Conservation (phyloP, 2,888 invertebrate species). For the Stictocephala bisonia region DNA sequence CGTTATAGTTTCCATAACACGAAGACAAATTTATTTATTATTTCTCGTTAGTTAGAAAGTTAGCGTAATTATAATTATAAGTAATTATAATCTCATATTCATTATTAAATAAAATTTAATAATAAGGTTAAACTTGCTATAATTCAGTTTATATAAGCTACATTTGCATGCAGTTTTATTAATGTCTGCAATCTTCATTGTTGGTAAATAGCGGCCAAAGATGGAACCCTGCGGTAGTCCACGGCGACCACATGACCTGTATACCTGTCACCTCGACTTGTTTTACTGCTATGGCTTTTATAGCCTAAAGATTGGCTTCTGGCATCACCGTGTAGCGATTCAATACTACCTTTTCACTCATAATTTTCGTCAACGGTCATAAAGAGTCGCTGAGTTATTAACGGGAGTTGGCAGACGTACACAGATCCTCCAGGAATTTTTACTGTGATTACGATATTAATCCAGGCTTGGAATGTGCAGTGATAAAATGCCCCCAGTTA, state of each 20-base stretch:
- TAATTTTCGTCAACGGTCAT: slow-evolving; percentile 33
- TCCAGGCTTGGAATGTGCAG: slow-evolving; percentile 32
- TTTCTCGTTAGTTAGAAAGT: no score
- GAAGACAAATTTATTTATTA: no score
- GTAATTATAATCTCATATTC: no score
- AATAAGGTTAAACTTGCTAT: no score
- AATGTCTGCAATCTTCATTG: no score
- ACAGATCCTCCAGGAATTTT: slow-evolving; percentile 28
- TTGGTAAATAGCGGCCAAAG: no score
- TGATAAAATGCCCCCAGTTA: no score
- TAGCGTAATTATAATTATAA: no score
- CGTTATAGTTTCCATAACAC: no score
- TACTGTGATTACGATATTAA: slow-evolving; percentile 35
- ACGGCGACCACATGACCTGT: not conserved
- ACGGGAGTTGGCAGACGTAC: slow-evolving; percentile 10
- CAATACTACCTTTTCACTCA: slow-evolving; percentile 39
- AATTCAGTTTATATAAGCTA: no score
- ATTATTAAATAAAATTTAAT: no score
- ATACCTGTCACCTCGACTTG: slow-evolving; percentile 25
- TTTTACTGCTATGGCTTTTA: slow-evolving; percentile 37
- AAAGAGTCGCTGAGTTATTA: slow-evolving; percentile 34
- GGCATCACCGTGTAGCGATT: slow-evolving; percentile 24
- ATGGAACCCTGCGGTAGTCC: slow-evolving; percentile 20
- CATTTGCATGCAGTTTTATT: no score
- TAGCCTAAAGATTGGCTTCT: slow-evolving; percentile 35